phyloP scores from a whole-genome alignment of 1,140 invertebrate genomes.

The Drosophila littoralis region DNA sequence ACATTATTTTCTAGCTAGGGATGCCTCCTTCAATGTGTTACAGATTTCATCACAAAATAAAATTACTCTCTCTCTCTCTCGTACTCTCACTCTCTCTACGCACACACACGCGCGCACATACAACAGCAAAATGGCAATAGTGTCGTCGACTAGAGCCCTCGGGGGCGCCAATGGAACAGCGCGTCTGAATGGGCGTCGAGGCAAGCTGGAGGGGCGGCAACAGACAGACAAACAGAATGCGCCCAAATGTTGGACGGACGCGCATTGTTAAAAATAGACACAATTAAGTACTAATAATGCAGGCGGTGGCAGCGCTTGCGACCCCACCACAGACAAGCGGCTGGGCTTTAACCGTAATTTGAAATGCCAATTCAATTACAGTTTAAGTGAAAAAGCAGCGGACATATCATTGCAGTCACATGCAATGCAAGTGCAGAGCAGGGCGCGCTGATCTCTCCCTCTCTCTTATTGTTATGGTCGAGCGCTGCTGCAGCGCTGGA shows the following conservation, averaged over 20 bases:
- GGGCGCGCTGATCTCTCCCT: constrained; percentile 1
- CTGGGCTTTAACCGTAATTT: constrained; percentile 36
- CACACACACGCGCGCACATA: constrained; percentile 17
- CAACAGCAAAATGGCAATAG: constrained; percentile 43
- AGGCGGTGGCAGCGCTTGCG: constrained; percentile 33
- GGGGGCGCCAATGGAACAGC: constrained; percentile 40
- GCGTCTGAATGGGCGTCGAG: not conserved
- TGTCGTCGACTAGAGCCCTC: constrained; percentile 30
- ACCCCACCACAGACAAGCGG: constrained; percentile 13
- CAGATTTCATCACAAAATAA: constrained; percentile 16
- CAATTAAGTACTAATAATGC: constrained; percentile 80
- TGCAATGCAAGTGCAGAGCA: constrained; percentile 41
- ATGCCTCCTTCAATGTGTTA: not conserved
- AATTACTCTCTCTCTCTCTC: constrained; percentile 20
- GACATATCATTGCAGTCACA: constrained; percentile 42
- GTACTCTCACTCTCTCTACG: not conserved
- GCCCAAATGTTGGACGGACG: constrained; percentile 62
- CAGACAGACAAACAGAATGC: constrained; percentile 45
- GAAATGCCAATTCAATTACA: constrained; percentile 74
- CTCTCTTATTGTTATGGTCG: constrained; percentile 49
- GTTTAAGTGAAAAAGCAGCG: constrained; percentile 50
- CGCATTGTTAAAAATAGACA: constrained; percentile 73
- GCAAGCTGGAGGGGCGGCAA: constrained; percentile 15
- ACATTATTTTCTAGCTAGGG: not conserved
- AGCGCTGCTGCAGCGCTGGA: constrained; percentile 29